phyloP scores from a whole-genome alignment of 2,113 vertebrate genomes.

The Nothocercus nigrocapillus region DNA sequence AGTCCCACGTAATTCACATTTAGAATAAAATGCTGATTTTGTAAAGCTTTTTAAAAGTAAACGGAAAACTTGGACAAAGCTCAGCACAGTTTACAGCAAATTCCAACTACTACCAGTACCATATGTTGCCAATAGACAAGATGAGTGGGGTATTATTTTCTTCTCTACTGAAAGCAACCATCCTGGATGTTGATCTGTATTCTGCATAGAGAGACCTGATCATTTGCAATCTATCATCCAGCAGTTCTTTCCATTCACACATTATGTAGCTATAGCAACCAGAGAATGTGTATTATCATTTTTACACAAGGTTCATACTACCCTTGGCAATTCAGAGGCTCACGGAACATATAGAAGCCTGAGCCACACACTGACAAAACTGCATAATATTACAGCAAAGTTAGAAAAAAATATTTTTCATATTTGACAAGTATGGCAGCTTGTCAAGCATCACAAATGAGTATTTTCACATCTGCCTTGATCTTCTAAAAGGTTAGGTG shows the following conservation, averaged over 20 bases:
- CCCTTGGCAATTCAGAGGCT: not conserved
- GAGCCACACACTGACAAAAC: not conserved
- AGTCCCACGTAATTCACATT: not conserved
- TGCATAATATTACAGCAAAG: not conserved
- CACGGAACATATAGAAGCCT: not conserved
- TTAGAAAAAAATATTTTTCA: not conserved
- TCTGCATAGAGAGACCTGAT: not conserved
- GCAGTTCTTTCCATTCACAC: not conserved
- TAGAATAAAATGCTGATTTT: not conserved
- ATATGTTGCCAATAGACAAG: not conserved
- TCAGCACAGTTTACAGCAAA: not conserved
- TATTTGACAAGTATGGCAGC: not conserved
- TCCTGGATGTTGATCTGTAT: not conserved
- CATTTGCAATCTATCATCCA: not conserved
- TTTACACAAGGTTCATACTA: not conserved
- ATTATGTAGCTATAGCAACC: not conserved
- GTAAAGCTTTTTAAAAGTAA: not conserved
- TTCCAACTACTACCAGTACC: not conserved
- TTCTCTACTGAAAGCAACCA: too few relatives aligned
- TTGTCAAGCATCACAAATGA: not conserved
- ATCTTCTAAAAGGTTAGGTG: not conserved
- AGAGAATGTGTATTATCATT: not conserved
- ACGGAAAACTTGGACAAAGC: not conserved
- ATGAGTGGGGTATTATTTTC: not conserved
- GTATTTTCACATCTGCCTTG: not conserved